Percentiles rank a stretch among this genome's conserved stretches.
These are phyloP conservation scores for Xyrauchen texanus DNA, from an alignment of 2,113 vertebrate species.

Conservation along the genomic window DNA sequence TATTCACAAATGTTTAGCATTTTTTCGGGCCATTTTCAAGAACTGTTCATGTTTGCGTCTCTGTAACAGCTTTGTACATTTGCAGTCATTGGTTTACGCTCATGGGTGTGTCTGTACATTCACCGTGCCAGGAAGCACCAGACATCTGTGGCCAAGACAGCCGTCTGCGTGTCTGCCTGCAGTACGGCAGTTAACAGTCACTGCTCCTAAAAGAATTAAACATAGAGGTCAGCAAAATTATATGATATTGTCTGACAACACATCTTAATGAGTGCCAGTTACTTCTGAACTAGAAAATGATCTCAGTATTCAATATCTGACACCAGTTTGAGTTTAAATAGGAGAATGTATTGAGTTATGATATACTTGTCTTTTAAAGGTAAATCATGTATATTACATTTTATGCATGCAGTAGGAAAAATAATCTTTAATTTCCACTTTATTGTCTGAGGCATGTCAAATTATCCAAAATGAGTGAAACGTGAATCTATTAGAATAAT, in stretches of 20 bases:
- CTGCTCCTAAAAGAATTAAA: conserved; percentile 73
- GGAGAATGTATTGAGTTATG: not conserved
- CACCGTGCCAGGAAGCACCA: conserved; percentile 96
- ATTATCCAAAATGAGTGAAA: too few species aligned
- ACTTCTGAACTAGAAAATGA: not conserved
- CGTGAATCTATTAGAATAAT: too few species aligned
- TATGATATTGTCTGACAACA: not conserved
- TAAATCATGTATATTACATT: too few species aligned
- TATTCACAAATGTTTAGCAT: too few species aligned
- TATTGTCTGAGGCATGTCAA: too few species aligned
- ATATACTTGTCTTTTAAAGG: too few species aligned
- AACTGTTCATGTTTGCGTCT: not conserved
- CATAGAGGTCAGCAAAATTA: not conserved
- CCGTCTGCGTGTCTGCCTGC: conserved; percentile 78
- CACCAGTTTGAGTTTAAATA: not conserved
- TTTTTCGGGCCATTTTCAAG: too few species aligned
- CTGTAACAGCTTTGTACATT: not conserved
- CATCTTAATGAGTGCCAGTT: not conserved
- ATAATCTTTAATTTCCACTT: too few species aligned
- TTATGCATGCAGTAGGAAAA: too few species aligned
- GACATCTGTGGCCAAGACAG: conserved; percentile 84
- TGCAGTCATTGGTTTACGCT: not conserved
- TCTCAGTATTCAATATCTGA: not conserved
- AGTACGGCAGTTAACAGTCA: conserved; percentile 82
- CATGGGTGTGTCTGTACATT: conserved; percentile 38